A percentile compares a stretch with the other conserved stretches of the same genome.
Evolutionary conservation across 2,113 vertebrate species (phyloP).

Genomic region (Malurus melanocephalus): DNA sequence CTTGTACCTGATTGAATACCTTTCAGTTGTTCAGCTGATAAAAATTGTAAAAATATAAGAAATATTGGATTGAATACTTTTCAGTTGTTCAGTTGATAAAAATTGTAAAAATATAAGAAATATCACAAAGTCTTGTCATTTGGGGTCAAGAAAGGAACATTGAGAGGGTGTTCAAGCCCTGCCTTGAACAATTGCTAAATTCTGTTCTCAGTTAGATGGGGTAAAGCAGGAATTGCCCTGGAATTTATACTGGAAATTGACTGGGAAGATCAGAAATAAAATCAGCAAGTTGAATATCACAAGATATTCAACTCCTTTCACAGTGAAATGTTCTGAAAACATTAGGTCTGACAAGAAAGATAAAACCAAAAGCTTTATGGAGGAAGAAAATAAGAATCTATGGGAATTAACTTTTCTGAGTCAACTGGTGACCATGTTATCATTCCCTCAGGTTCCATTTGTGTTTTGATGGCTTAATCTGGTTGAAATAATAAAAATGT

Average conservation of each 20-base stretch:
- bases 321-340: not conserved
- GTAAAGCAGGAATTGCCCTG: not conserved
- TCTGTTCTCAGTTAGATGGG: not conserved
- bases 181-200: not conserved
- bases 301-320: not conserved
- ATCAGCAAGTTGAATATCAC: not conserved
- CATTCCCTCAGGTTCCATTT: not conserved
- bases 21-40: not conserved
- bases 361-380: not conserved
- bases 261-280: not conserved
- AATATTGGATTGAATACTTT: not conserved
- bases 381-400: not conserved
- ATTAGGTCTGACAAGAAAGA: not conserved
- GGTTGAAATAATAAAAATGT: not conserved
- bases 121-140: not conserved
- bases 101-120: not conserved
- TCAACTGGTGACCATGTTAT: not conserved
- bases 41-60: not conserved
- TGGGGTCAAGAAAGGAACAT: not conserved
- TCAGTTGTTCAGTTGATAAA: not conserved
- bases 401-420: not conserved
- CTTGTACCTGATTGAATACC: not conserved
- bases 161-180: not conserved
- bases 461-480: not conserved
- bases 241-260: not conserved